Evolutionary conservation across 1,140 invertebrate species (phyloP).

Genomic region (Drosophila mauritiana): DNA sequence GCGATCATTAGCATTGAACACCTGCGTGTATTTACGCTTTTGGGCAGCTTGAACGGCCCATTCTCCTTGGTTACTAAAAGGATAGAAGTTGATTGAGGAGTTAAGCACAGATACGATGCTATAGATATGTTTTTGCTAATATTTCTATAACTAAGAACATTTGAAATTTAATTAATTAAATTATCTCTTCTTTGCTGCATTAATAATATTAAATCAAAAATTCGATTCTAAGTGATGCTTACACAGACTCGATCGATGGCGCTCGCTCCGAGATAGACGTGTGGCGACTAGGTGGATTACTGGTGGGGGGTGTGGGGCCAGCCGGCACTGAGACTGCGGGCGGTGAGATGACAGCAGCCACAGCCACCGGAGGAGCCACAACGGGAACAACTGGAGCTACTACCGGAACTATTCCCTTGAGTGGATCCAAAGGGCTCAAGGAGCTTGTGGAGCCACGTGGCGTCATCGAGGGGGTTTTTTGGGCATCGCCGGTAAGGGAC

Average conservation of each 20-base stretch:
- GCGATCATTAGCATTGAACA: constrained; percentile 97
- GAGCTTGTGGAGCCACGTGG: constrained; percentile 74
- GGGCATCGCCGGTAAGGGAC: constrained; percentile 86
- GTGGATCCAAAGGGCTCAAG: constrained; percentile 76
- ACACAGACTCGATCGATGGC: constrained; percentile 86
- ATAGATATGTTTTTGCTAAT: not conserved
- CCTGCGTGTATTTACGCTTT: constrained; percentile 97
- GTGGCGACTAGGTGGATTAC: constrained; percentile 84
- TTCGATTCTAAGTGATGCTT: constrained; percentile 54
- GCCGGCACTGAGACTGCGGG: constrained; percentile 56
- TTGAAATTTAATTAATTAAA: not conserved
- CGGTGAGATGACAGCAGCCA: constrained; percentile 58
- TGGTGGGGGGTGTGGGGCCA: constrained; percentile 74
- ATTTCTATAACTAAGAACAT: not conserved
- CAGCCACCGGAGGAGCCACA: constrained; percentile 33
- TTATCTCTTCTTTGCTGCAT: not conserved
- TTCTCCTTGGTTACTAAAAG: constrained; percentile 85
- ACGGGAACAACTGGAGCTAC: constrained; percentile 37
- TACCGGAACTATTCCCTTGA: constrained; percentile 58
- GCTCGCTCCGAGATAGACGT: constrained; percentile 83
- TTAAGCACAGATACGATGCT: too few species aligned
- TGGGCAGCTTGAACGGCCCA: constrained; percentile 96
- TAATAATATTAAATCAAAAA: too few species aligned
- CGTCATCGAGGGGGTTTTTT: constrained; percentile 72
- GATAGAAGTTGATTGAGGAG: too few species aligned